Base-by-base conservation (phyloP, 2,888 invertebrate genomes). In the Orthosia incerta region DNA sequence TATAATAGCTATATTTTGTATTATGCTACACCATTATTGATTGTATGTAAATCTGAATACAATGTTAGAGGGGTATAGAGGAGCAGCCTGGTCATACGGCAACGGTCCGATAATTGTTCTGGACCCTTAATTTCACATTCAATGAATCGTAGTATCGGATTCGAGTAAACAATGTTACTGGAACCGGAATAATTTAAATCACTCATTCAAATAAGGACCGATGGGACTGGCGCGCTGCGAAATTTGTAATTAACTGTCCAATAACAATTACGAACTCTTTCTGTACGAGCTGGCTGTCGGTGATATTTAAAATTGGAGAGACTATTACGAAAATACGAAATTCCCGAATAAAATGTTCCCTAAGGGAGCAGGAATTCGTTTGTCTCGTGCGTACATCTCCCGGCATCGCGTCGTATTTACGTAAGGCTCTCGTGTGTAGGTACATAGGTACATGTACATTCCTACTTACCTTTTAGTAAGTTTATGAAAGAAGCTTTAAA, bases 401-500 rank as follows among this genome's bases (percentile, higher is more conserved):
- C 20, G 39, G 61, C 46, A 55, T 65, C 65, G 69, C 50, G 59
- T 65, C 65, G 69, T 71, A 63, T 80, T 85, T 61, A 74, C 75
- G 81, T 74, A 51, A 75, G 72, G 18, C 66, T 79, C 65, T 65
- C 60, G 4, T 13, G 18, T 56, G 57, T 31, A 77, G 48, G 80
- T 75, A 74, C 73, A 72, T 83, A 75, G 71, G 57, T 76, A 79
- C 76, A 80, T 81, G 84, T 87, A 88, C 89, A 88, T 89, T 89
- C 89, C 91, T 90, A 88, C 87, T 91, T 88, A 89, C 90, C 88
- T 88, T 88, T 88, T 82, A 79, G 83, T 93, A 92, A 93, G 90
- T 92, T 91, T 87, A 89, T 91, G 91, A 94, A 95, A 92, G 92
- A 94, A 95, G 95, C 95, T 95, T 95, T 95, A 95, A 95, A 89